Conservation (phyloP, 23 tunicate species). For the Botrylloides violaceus region DNA sequence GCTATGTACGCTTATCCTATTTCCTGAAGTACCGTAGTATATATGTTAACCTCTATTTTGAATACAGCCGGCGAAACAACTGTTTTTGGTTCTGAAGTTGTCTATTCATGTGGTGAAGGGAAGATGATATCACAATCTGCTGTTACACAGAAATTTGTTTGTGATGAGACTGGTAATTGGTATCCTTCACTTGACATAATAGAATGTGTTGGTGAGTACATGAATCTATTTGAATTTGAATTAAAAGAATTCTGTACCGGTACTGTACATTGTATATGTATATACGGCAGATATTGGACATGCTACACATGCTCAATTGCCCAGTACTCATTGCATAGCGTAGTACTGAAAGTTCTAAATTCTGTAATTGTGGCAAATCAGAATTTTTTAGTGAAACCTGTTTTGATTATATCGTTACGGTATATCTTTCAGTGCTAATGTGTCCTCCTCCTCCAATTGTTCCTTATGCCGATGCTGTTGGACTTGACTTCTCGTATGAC, state of each 20-base stretch:
- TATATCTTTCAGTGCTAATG: background rate
- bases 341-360: too few relatives aligned
- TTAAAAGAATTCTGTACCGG: too few relatives aligned
- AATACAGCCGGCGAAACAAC: background rate
- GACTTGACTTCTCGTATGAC: background rate
- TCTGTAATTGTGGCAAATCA: too few relatives aligned
- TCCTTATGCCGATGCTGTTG: background rate
- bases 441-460: background rate
- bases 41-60: background rate
- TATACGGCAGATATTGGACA: too few relatives aligned
- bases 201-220: constrained; percentile 21
- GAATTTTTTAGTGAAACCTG: too few relatives aligned
- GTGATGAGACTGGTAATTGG: constrained; percentile 69
- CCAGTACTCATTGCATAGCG: too few relatives aligned
- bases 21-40: background rate
- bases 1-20: constrained; percentile 15
- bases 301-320: too few relatives aligned
- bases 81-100: constrained; percentile 6
- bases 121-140: constrained; percentile 33
- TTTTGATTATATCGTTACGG: too few relatives aligned
- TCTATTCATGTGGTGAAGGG: constrained; percentile 46
- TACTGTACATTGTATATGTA: too few relatives aligned
- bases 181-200: constrained; percentile 31
- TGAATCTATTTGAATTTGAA: background rate
- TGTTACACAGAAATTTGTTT: constrained; percentile 13